Evolutionary conservation across 2,888 invertebrate species (phyloP).

Genomic region (Trachelus stipa): DNA sequence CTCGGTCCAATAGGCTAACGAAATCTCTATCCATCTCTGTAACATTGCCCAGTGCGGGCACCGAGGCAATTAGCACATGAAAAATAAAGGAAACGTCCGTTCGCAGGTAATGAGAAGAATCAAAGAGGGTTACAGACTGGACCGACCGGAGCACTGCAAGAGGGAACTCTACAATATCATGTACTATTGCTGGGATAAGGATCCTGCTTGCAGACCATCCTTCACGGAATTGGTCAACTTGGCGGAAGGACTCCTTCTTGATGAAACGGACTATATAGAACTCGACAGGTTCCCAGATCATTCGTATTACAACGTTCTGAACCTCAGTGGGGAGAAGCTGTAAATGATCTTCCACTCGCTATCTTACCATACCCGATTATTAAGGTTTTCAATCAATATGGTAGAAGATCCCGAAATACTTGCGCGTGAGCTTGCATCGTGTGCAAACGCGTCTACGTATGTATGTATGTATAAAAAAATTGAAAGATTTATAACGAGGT

Average conservation of each 20-base stretch:
- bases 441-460: too few relatives aligned
- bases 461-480: too few relatives aligned
- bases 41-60: too few relatives aligned
- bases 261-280: slow-evolving; percentile 94
- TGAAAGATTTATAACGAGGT: too few relatives aligned
- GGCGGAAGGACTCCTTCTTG: slow-evolving; percentile 85
- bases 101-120: slow-evolving; percentile 77
- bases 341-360: slow-evolving; percentile 45
- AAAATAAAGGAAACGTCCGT: neutral
- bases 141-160: slow-evolving; percentile 94
- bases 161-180: slow-evolving; percentile 93
- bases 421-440: too few relatives aligned
- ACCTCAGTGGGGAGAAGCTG: slow-evolving; percentile 86
- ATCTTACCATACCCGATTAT: too few relatives aligned
- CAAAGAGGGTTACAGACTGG: slow-evolving; percentile 87
- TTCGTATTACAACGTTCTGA: slow-evolving; percentile 88
- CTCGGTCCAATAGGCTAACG: neutral
- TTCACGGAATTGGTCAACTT: slow-evolving; percentile 86
- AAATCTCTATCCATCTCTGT: too few relatives aligned
- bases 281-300: slow-evolving; percentile 93
- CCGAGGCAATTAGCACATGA: too few relatives aligned
- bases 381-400: too few relatives aligned
- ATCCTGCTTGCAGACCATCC: slow-evolving; percentile 84
- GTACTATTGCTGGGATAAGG: slow-evolving; percentile 95
- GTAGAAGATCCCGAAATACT: too few relatives aligned